phyloP scores from a whole-genome alignment of 2,113 vertebrate species.

The Ameiurus melas region DNA sequence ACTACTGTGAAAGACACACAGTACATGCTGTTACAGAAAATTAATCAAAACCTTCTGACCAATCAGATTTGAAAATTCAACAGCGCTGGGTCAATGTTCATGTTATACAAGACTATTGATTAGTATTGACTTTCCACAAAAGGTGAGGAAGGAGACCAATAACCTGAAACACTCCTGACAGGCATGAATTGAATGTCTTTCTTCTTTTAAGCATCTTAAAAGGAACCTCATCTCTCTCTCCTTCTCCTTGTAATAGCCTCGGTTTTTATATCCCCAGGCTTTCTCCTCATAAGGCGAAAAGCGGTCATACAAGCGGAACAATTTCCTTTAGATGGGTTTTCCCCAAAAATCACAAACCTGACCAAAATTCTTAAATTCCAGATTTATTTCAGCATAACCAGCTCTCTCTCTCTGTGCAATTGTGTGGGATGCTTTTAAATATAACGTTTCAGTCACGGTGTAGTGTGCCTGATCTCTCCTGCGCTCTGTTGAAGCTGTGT shows the following conservation, averaged over 20 bases:
- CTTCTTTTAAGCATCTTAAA: constrained; percentile 1
- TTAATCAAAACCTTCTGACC: not conserved
- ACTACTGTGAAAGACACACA: not conserved
- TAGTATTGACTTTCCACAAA: not conserved
- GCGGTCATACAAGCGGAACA: not conserved
- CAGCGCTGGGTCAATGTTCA: not conserved
- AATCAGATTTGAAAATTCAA: not conserved
- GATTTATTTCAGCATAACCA: not conserved
- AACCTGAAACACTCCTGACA: not conserved
- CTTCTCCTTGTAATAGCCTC: not conserved
- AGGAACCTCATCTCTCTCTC: not conserved
- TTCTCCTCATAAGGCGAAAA: not conserved
- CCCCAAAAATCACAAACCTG: not conserved
- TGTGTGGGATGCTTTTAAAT: constrained; percentile 20
- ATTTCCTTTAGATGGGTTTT: not conserved
- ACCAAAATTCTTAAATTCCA: not conserved
- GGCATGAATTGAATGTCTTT: not conserved
- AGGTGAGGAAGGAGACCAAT: not conserved
- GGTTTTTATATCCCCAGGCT: not conserved
- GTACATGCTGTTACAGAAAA: not conserved
- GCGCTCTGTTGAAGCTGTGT: constrained; percentile 56
- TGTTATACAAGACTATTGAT: constrained; percentile 14
- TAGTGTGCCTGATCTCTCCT: constrained; percentile 10
- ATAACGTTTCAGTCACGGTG: constrained; percentile 1
- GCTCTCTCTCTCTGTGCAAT: not conserved